These are phyloP conservation scores for Crypturellus undulatus DNA, from an alignment of 2,113 vertebrate species.

Conservation along the genomic window DNA sequence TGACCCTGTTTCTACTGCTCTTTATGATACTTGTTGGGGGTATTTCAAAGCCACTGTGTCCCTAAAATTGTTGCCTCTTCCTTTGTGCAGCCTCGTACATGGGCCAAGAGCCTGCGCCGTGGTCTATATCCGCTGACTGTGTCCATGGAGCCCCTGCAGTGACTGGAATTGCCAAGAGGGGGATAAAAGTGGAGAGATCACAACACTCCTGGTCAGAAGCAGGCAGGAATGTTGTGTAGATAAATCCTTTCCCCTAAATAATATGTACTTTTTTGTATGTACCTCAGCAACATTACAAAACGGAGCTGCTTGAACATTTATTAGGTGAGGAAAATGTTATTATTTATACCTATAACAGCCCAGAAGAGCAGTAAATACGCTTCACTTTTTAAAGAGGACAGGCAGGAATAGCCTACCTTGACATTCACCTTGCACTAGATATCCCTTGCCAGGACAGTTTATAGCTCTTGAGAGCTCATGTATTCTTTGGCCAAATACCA, in stretches of 20 bases:
- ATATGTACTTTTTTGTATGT: neutral
- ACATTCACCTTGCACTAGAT: neutral
- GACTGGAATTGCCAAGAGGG: rapidly evolving
- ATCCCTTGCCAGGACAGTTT: neutral
- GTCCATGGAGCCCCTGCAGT: neutral
- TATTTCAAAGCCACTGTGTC: neutral
- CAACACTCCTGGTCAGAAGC: neutral
- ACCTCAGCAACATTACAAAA: neutral
- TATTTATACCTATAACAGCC: neutral
- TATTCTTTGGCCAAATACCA: neutral
- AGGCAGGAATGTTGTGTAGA: neutral
- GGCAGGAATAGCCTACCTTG: neutral
- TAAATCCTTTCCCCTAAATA: neutral
- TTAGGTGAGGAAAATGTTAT: neutral
- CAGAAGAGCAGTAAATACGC: neutral
- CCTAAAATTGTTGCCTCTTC: neutral
- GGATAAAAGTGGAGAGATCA: neutral
- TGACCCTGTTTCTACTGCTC: neutral
- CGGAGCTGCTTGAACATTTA: neutral
- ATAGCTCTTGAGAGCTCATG: neutral
- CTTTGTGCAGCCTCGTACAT: rapidly evolving
- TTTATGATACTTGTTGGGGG: neutral
- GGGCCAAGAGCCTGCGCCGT: neutral
- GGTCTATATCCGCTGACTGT: neutral
- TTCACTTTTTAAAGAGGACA: neutral